phyloP scores from a whole-genome alignment of 2,113 vertebrate genomes.

The Melanerpes aurifrons region DNA sequence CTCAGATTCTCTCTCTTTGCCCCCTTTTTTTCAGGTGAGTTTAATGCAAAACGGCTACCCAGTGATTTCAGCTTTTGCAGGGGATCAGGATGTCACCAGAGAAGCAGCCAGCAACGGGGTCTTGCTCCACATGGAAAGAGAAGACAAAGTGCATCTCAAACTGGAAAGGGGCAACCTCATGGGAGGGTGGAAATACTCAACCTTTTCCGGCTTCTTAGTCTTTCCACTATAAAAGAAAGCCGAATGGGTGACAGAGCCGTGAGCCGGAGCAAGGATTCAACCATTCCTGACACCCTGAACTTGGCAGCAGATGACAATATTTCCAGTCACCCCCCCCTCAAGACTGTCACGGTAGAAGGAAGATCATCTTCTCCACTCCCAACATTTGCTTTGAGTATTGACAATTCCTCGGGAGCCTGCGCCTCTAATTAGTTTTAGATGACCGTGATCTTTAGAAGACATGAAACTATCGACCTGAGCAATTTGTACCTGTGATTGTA shows the following conservation, averaged over 20 bases:
- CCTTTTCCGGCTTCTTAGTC: slow-evolving; percentile 99
- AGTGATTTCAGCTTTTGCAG: slow-evolving; percentile 98
- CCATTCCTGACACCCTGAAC: slow-evolving; percentile 73
- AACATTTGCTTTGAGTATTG: slow-evolving; percentile 85
- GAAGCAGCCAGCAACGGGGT: slow-evolving; percentile 99
- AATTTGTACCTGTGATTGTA: slow-evolving; percentile 86
- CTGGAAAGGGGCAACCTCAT: slow-evolving; percentile 97
- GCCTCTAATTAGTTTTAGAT: slow-evolving; percentile 86
- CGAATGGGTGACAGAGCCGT: slow-evolving; percentile 12
- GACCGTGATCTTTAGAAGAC: slow-evolving; percentile 88
- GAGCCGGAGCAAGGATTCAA: slow-evolving; percentile 67
- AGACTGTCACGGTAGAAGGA: slow-evolving; percentile 84
- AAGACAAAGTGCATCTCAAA: slow-evolving; percentile 97
- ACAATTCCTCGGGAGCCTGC: slow-evolving; percentile 86
- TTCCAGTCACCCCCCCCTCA: slow-evolving; percentile 69
- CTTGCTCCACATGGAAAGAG: slow-evolving; percentile 95
- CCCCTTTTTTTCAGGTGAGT: slow-evolving; percentile 85
- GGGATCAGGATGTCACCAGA: slow-evolving; percentile 98
- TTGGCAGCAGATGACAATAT: slow-evolving; percentile 74
- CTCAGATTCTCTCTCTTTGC: slow-evolving; percentile 60
- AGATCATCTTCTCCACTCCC: slow-evolving; percentile 79
- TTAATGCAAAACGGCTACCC: slow-evolving; percentile 98
- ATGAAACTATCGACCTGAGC: slow-evolving; percentile 83
- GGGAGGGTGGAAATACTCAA: slow-evolving; percentile 99
- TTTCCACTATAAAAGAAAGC: slow-evolving; percentile 92